A percentile compares a stretch with the other conserved stretches of the same genome.
phyloP scores from a whole-genome alignment of 1,140 invertebrate species.

The Hydropsyche tenuis region DNA sequence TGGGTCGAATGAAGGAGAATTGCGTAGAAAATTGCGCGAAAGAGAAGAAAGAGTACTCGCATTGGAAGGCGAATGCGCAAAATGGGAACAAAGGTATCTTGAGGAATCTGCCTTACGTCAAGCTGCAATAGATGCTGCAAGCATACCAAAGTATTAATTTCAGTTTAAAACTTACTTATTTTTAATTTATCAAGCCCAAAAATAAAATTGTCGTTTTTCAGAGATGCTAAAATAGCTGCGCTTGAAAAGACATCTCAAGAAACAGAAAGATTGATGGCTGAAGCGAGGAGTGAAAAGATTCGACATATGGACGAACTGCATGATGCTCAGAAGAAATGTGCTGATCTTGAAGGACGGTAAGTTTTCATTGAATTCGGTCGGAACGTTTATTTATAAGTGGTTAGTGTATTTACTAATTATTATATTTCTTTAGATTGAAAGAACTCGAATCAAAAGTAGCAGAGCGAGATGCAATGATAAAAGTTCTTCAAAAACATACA shows the following conservation, averaged over 20 bases:
- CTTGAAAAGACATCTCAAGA: constrained; percentile 85
- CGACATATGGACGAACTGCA: constrained; percentile 87
- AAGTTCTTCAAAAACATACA: constrained; percentile 83
- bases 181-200: not conserved
- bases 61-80: constrained; percentile 81
- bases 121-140: constrained; percentile 83
- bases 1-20: constrained; percentile 68
- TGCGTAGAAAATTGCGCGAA: constrained; percentile 74
- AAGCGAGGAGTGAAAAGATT: constrained; percentile 85
- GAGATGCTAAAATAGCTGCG: constrained; percentile 86
- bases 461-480: constrained; percentile 89
- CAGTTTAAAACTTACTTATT: not conserved
- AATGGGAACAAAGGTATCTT: constrained; percentile 88
- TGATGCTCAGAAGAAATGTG: constrained; percentile 80
- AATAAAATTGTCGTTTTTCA: constrained; percentile 54
- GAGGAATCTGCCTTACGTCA: constrained; percentile 85
- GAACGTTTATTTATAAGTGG: too few relatives aligned
- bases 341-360: constrained; percentile 75
- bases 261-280: constrained; percentile 85
- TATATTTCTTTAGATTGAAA: constrained; percentile 72
- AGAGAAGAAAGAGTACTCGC: constrained; percentile 82
- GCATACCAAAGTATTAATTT: constrained; percentile 76
- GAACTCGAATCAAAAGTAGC: constrained; percentile 87
- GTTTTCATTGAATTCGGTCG: too few relatives aligned
- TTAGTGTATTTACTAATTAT: too few relatives aligned